Percentiles rank a stretch among this genome's conserved stretches.
These are phyloP conservation scores for Pristionchus japonicus DNA, from an alignment of 2,888 invertebrate genomes.

Conservation along the genomic window DNA sequence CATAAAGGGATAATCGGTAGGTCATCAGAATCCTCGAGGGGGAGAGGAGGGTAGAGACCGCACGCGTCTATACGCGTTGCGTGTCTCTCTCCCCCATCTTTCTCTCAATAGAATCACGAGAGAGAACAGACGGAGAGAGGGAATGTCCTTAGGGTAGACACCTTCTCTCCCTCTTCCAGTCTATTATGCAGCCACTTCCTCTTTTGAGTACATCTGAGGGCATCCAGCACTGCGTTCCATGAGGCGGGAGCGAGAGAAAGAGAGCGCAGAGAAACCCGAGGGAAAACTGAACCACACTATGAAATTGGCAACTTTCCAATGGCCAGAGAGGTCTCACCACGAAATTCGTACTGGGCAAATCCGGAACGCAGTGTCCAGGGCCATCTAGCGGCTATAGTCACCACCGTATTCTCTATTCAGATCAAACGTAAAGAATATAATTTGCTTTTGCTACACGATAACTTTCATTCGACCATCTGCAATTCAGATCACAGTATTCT, in stretches of 20 bases:
- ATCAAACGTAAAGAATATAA: too few species aligned
- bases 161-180: not conserved
- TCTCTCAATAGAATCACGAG: constrained; percentile 29
- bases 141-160: not conserved
- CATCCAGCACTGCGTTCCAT: too few species aligned
- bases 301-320: not conserved
- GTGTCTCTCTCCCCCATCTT: constrained; percentile 18
- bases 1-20: not conserved
- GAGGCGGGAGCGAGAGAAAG: too few species aligned
- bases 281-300: not conserved
- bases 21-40: not conserved
- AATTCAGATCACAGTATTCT: not conserved
- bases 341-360: too few species aligned
- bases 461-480: too few species aligned
- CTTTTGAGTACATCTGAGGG: not conserved
- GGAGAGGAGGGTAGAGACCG: not conserved
- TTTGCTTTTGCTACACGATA: too few species aligned
- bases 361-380: too few species aligned
- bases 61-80: constrained; percentile 38
- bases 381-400: too few species aligned
- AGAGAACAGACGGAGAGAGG: not conserved
- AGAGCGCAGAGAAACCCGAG: too few species aligned
- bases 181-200: not conserved
- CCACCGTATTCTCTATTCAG: too few species aligned
- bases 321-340: too few species aligned